Conservation (phyloP, 2,113 vertebrate species). For the Colius striatus region DNA sequence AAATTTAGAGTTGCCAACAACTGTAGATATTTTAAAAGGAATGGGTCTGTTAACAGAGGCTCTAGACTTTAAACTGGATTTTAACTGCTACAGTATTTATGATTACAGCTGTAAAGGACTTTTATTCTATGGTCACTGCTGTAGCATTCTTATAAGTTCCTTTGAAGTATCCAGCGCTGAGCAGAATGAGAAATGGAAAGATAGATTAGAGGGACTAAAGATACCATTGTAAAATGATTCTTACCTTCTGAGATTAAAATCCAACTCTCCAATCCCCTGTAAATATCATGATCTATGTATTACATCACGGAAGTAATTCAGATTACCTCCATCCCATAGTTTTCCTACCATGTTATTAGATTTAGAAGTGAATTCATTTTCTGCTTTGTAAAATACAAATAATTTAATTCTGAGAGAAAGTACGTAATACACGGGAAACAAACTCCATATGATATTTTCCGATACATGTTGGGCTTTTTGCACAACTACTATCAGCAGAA, state of each 20-base stretch:
- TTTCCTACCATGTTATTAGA: not conserved
- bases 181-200: not conserved
- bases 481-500: not conserved
- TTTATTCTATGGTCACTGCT: not conserved
- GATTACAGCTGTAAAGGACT: not conserved
- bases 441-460: not conserved
- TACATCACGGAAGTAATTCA: not conserved
- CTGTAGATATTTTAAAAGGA: not conserved
- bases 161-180: not conserved
- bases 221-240: not conserved
- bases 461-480: not conserved
- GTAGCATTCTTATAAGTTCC: not conserved
- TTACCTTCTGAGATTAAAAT: not conserved
- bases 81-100: not conserved
- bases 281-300: not conserved
- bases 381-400: slow-evolving; percentile 33
- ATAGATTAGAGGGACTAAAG: not conserved
- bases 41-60: not conserved
- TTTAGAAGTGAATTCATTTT: slow-evolving; percentile 8
- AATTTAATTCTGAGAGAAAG: slow-evolving; percentile 25
- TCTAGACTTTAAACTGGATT: not conserved
- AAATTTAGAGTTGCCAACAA: not conserved
- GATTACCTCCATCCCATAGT: not conserved
- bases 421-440: slow-evolving; percentile 7
- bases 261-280: not conserved